A percentile compares a stretch with the other conserved stretches of the same genome.
Conservation (phyloP, 2,113 vertebrate species). For the Phasianus colchicus region DNA sequence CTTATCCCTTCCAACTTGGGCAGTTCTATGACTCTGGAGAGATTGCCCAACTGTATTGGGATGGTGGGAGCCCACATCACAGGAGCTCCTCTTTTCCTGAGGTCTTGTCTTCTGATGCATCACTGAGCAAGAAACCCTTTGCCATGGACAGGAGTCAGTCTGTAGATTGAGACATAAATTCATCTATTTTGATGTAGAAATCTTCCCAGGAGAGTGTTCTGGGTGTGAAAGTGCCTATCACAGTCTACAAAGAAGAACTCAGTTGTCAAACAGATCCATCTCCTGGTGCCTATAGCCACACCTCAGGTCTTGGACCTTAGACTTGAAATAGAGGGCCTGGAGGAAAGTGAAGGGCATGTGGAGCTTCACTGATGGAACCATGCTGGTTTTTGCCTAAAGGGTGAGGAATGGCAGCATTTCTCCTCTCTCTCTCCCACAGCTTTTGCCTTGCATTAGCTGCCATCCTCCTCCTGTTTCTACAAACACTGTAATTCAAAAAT, state of each 20-base stretch:
- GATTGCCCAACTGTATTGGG: not conserved
- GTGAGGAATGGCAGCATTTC: not conserved
- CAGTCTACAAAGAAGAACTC: not conserved
- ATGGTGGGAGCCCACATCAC: not conserved
- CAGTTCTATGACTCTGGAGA: not conserved
- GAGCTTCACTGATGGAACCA: not conserved
- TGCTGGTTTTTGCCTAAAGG: not conserved
- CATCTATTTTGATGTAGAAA: not conserved
- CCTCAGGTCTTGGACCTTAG: not conserved
- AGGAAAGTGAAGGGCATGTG: not conserved
- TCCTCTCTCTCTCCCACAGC: not conserved
- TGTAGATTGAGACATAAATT: not conserved
- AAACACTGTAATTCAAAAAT: constrained; percentile 19
- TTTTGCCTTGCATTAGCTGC: constrained; percentile 28
- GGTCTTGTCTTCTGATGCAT: not conserved
- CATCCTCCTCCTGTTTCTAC: constrained; percentile 49
- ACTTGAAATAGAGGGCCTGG: not conserved
- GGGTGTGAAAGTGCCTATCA: not conserved
- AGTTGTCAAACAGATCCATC: not conserved
- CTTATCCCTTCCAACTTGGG: no score
- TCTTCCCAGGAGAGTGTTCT: not conserved
- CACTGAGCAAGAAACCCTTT: not conserved
- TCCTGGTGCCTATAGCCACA: not conserved
- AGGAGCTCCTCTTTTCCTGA: not conserved
- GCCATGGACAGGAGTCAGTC: not conserved